Evolutionary conservation across 2,888 invertebrate species (phyloP), one percentile per base, ranked within the genome.

Genomic region (Eutolmus rufibarbis): DNA sequence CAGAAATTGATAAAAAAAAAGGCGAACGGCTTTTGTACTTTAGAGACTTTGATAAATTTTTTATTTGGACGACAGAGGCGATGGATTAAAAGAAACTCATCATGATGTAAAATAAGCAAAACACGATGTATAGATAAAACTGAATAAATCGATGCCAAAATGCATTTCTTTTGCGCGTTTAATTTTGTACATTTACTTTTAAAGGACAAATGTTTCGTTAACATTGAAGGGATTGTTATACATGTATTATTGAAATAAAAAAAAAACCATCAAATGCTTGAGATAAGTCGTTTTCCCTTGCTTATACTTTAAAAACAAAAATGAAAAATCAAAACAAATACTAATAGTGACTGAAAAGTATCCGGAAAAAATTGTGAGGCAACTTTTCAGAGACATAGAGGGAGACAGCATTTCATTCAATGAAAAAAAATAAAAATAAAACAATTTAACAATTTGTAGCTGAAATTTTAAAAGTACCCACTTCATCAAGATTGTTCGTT

Each of bases 221-320:
- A 77, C 51, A 77, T 87, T 74, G 82, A 88, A 74, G 87, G 88
- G 88, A 88, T 88, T 88, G 88, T 88, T 88, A 87, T 87, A 87
- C 40, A 87, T 88, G 87, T 88, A 87, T 87, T 79, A 88, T 87
- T 88, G 88, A 88, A 87, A 87, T 87, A 43, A 74, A 74, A 40
- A 46, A 16, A 46, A 46, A 51, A 40, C 31, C 46, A 77, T 82
- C n/a, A 87, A 78, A 46, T 85, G 74, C 74, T 85, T 85, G 19
- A 85, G 34, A 84, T 43, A 46, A 82, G 57, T 82, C 82, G 57
- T 82, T 82, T 81, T 81, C 81, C 81, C 81, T 81, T 82, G 82
- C 82, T 37, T 82, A 86, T 81, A 86, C 76, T 88, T 74, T 86
- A 37, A 81, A 16, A 51, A n/a, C 34, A 46, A 46, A 46, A 14